These are phyloP conservation scores for Melopsittacus undulatus DNA, from an alignment of 2,797 vertebrate genomes.

Conservation along the genomic window DNA sequence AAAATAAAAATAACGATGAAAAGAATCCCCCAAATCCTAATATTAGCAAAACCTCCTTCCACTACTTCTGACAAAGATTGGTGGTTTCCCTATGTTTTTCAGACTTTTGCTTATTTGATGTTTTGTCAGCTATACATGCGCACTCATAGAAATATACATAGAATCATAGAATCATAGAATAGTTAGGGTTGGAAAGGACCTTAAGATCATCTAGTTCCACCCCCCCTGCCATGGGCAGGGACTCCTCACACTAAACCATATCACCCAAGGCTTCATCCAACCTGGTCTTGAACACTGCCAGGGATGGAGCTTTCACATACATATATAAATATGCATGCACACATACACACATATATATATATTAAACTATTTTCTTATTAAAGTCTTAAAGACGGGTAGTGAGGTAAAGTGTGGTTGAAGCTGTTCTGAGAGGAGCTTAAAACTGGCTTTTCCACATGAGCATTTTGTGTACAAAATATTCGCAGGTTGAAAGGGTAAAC, in stretches of 20 bases:
- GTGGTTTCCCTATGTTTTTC: not conserved
- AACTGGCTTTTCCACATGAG: not conserved
- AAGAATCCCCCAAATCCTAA: not conserved
- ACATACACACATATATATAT: accelerated
- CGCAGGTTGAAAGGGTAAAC: not conserved
- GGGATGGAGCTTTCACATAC: too few species aligned
- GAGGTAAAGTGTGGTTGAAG: not conserved
- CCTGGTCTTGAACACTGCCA: too few species aligned
- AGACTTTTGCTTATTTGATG: accelerated
- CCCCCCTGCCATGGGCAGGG: too few species aligned
- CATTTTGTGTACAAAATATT: not conserved
- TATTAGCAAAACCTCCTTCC: not conserved
- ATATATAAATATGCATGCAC: not conserved
- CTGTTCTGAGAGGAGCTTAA: not conserved
- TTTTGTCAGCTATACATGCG: not conserved
- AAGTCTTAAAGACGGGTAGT: not conserved
- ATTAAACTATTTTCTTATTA: not conserved
- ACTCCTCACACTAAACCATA: too few species aligned
- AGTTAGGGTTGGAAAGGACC: too few species aligned
- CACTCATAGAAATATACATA: accelerated
- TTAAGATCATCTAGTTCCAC: too few species aligned
- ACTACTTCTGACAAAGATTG: not conserved
- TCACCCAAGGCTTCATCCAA: too few species aligned
- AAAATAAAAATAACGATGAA: not conserved
- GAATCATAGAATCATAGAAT: too few species aligned